A percentile compares a stretch with the other conserved stretches of the same genome.
phyloP scores from a whole-genome alignment of 1,140 invertebrate species.

The Propsilocerus akamusi region DNA sequence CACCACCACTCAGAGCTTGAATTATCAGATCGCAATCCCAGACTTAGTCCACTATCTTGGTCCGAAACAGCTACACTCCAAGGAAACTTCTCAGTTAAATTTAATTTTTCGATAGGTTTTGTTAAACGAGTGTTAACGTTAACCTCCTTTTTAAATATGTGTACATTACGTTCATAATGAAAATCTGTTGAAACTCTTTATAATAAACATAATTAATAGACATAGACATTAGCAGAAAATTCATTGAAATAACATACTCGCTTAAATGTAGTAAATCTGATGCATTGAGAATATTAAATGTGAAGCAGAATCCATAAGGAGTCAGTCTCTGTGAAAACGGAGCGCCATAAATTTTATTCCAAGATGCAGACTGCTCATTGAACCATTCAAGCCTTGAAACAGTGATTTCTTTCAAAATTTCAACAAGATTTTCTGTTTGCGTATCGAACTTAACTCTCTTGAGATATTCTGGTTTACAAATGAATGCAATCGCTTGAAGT shows the following conservation, averaged over 20 bases:
- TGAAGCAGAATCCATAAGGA: background rate
- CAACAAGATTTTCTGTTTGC: background rate
- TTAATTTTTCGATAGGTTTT: background rate
- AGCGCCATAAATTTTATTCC: background rate
- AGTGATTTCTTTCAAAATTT: background rate
- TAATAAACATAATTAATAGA: background rate
- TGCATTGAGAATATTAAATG: background rate
- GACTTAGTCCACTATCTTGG: background rate
- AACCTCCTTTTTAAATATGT: background rate
- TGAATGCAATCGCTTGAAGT: background rate
- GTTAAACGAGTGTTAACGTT: background rate
- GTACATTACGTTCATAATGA: background rate
- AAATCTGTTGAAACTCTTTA: background rate
- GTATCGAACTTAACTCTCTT: background rate
- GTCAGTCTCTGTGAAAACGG: background rate
- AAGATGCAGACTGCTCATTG: background rate
- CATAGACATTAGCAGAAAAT: background rate
- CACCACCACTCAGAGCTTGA: background rate
- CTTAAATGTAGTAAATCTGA: background rate
- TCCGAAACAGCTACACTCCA: background rate
- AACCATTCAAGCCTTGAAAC: background rate
- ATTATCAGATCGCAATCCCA: background rate
- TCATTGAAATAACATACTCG: background rate
- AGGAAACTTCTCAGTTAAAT: background rate
- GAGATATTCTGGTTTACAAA: background rate